Percentiles rank a stretch among this genome's conserved stretches.
These are phyloP conservation scores for Andrena fulva DNA, from an alignment of 2,888 invertebrate genomes.

Conservation along the genomic window DNA sequence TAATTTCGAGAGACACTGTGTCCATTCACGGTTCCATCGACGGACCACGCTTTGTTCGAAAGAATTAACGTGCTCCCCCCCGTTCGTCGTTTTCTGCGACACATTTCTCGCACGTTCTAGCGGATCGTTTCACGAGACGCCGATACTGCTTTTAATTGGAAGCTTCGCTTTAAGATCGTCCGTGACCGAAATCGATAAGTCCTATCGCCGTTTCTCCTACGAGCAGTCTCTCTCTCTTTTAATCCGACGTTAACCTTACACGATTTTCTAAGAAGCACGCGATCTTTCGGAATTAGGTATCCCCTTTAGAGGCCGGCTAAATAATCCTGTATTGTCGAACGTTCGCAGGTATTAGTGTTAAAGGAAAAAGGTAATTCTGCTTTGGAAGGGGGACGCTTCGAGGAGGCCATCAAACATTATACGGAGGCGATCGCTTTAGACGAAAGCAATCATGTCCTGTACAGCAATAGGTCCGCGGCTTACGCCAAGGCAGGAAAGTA, in stretches of 20 bases:
- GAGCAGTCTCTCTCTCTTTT: background rate
- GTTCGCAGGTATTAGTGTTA: constrained; percentile 90
- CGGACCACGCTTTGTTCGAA: constrained; percentile 34
- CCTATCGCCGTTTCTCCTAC: background rate
- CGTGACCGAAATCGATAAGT: background rate
- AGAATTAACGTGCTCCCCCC: constrained; percentile 11
- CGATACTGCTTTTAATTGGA: background rate
- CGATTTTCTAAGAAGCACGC: background rate
- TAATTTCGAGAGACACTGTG: constrained; percentile 34
- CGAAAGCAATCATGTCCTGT: constrained; percentile 93
- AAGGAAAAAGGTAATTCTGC: constrained; percentile 96
- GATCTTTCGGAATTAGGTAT: too few species aligned
- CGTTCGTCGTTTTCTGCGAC: background rate
- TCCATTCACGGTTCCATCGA: background rate
- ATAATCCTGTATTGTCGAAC: background rate
- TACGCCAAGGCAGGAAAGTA: constrained; percentile 93
- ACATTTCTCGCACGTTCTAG: constrained; percentile 10
- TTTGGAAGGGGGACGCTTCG: constrained; percentile 90
- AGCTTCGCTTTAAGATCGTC: constrained; percentile 1
- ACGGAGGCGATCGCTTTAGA: constrained; percentile 93
- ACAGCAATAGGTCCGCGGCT: constrained; percentile 96
- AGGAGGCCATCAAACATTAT: constrained; percentile 92
- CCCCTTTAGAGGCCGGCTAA: background rate
- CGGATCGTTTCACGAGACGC: too few species aligned
- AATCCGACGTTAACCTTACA: background rate